Conservation (phyloP, 2,888 invertebrate genomes). For the Kryphioiulus occultus region DNA sequence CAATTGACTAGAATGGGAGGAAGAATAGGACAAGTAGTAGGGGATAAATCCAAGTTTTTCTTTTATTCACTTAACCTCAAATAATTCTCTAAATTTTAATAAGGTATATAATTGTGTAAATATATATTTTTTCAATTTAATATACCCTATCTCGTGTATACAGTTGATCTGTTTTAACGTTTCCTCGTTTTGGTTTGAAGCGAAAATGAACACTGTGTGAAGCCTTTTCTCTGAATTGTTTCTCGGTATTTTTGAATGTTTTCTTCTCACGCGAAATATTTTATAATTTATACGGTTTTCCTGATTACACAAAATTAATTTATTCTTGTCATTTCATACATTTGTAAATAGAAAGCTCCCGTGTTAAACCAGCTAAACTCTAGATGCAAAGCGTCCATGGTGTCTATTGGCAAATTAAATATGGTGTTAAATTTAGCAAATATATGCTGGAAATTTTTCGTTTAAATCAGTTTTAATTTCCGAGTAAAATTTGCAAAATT, state of each 20-base stretch:
- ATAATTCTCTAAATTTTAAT: constrained; percentile 30
- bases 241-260: background rate
- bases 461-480: too few relatives aligned
- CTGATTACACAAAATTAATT: background rate
- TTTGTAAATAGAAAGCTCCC: background rate
- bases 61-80: background rate
- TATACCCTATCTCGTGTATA: background rate
- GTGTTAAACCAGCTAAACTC: background rate
- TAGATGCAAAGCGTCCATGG: background rate
- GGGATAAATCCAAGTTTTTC: background rate
- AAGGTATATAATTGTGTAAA: constrained; percentile 22
- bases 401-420: background rate
- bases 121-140: constrained; percentile 6
- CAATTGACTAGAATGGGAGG: background rate
- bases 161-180: background rate
- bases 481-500: too few relatives aligned
- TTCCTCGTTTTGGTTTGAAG: background rate
- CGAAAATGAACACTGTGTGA: background rate
- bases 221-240: background rate
- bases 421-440: background rate
- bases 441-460: too few relatives aligned
- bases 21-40: background rate
- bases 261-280: background rate
- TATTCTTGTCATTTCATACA: background rate
- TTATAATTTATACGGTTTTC: background rate